Evolutionary conservation across 2,888 invertebrate species (phyloP).

Genomic region (Agriopis leucophaearia): DNA sequence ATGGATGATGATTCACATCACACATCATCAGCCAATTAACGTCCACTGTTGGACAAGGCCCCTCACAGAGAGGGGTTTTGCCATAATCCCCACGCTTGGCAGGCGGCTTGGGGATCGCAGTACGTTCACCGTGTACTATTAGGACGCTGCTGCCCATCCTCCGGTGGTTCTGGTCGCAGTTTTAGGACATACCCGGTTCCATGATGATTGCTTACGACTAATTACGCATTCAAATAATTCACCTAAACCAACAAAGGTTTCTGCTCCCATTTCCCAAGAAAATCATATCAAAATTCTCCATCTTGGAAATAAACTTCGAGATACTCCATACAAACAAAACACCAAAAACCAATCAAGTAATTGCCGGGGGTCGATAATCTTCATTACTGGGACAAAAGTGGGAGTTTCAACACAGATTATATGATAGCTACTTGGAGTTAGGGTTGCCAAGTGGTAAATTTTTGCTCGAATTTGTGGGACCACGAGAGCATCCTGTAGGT

Average conservation of each 20-base stretch:
- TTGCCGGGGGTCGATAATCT: constrained; percentile 75
- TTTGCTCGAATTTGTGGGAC: constrained; percentile 43
- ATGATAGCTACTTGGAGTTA: background rate
- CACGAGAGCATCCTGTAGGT: too few species aligned
- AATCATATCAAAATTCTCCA: constrained; percentile 42
- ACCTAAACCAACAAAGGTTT: constrained; percentile 17
- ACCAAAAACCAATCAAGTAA: constrained; percentile 83
- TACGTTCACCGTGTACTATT: too few species aligned
- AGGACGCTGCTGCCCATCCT: too few species aligned
- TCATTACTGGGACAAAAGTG: constrained; percentile 58
- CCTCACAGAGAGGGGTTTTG: too few species aligned
- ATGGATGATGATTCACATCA: too few species aligned
- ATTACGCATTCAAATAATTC: constrained; percentile 22
- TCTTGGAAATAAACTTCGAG: constrained; percentile 34
- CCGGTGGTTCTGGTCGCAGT: too few species aligned
- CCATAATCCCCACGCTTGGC: too few species aligned
- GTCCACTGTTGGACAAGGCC: too few species aligned
- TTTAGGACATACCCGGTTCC: too few species aligned
- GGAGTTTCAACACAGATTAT: constrained; percentile 30
- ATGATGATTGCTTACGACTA: constrained; percentile 9
- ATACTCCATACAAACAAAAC: constrained; percentile 65
- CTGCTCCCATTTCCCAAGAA: constrained; percentile 20
- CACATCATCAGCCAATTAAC: too few species aligned
- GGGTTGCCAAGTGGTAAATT: constrained; percentile 44
- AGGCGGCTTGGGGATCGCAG: too few species aligned